phyloP scores from a whole-genome alignment of 1,140 invertebrate species.

The Nasonia giraulti region DNA sequence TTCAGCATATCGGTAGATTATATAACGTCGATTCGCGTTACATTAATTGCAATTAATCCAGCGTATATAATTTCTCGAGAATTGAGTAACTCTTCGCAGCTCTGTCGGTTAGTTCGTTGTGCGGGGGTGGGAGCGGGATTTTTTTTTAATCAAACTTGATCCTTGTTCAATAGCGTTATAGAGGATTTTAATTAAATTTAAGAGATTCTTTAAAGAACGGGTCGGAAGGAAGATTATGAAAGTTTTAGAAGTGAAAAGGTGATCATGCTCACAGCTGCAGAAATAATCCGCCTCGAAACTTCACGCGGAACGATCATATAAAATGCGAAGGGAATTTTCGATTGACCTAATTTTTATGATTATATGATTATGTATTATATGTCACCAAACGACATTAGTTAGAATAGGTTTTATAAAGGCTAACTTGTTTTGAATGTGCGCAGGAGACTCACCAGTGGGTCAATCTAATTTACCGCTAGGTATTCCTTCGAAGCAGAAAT shows the following conservation, averaged over 20 bases:
- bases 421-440: neutral
- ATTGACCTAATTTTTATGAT: constrained; percentile 37
- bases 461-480: neutral
- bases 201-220: constrained; percentile 21
- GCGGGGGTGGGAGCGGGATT: neutral
- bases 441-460: neutral
- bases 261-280: constrained; percentile 24
- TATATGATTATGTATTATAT: no score
- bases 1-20: no score
- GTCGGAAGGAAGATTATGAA: constrained; percentile 40
- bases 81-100: no score
- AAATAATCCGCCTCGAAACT: constrained; percentile 40
- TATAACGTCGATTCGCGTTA: no score
- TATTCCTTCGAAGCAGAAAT: neutral
- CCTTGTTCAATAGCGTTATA: neutral
- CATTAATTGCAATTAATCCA: no score
- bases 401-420: no score
- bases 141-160: neutral
- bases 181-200: constrained; percentile 26
- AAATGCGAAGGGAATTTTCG: constrained; percentile 18
- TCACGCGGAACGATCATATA: neutral
- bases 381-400: no score
- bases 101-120: no score
- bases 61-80: no score
- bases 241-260: constrained; percentile 33